A percentile compares a stretch with the other conserved stretches of the same genome.
Evolutionary conservation across 2,113 vertebrate species (phyloP).

Genomic region (Phocoena sinus): DNA sequence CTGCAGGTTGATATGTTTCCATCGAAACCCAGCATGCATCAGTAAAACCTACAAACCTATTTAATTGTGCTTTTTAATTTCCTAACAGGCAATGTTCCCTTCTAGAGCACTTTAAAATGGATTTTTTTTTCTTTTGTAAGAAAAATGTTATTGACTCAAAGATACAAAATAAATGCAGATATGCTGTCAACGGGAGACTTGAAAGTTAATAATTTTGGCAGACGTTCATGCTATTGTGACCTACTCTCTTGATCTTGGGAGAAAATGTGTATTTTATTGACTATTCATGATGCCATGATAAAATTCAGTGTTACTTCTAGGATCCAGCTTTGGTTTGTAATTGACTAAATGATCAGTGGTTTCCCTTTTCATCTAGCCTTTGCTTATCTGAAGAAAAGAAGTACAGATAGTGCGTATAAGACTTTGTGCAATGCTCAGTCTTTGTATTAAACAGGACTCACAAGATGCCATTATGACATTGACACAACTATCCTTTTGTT

Average conservation of each 20-base stretch:
- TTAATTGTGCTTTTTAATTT: slow-evolving; percentile 8
- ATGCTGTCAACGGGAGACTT: not conserved
- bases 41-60: not conserved
- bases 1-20: not conserved
- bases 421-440: not conserved
- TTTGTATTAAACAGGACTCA: not conserved
- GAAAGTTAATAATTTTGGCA: not conserved
- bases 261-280: not conserved
- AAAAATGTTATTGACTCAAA: not conserved
- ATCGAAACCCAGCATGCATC: not conserved
- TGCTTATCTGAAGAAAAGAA: not conserved
- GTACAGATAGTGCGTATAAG: not conserved
- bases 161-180: not conserved
- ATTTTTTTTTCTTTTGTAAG: not conserved
- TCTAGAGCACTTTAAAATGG: not conserved
- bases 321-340: not conserved
- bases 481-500: not conserved
- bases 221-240: not conserved
- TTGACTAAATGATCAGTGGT: not conserved
- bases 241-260: not conserved
- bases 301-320: not conserved
- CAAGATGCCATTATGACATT: not conserved
- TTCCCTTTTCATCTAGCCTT: not conserved
- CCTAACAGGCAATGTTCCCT: not conserved
- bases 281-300: not conserved